phyloP scores from a whole-genome alignment of 2,797 vertebrate species.

The Pteronotus mesoamericanus region DNA sequence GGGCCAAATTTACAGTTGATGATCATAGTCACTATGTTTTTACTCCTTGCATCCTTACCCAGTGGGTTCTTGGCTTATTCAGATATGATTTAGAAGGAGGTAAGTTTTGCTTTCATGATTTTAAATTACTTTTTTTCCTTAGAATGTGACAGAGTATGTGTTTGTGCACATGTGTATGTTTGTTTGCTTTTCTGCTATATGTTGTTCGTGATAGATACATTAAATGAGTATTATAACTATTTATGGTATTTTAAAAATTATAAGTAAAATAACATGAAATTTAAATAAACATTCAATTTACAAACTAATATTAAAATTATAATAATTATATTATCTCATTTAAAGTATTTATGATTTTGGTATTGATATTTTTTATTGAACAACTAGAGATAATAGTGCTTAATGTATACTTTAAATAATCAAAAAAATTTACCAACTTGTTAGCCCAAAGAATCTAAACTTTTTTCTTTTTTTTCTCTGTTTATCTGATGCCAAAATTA shows the following conservation, averaged over 20 bases:
- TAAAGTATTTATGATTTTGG: neutral
- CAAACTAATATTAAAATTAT: neutral
- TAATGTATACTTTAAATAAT: slow-evolving; percentile 3
- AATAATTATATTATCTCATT: neutral
- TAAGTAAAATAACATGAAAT: neutral
- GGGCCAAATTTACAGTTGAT: slow-evolving; percentile 93
- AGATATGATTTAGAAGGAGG: slow-evolving; percentile 94
- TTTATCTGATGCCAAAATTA: slow-evolving; percentile 72
- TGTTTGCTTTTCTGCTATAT: neutral
- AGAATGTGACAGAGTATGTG: neutral
- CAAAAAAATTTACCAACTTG: neutral
- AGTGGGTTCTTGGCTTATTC: slow-evolving; percentile 96
- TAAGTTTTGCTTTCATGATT: slow-evolving; percentile 78
- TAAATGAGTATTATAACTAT: neutral
- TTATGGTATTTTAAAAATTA: slow-evolving; percentile 9
- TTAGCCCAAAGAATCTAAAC: slow-evolving; percentile 46
- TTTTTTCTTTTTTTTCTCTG: slow-evolving; percentile 68
- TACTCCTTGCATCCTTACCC: slow-evolving; percentile 95
- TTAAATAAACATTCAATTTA: neutral
- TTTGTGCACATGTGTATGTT: neutral
- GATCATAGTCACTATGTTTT: slow-evolving; percentile 97
- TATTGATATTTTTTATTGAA: slow-evolving; percentile 12
- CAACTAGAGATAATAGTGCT: neutral
- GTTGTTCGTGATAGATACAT: neutral
- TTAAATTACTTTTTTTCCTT: slow-evolving; percentile 17